Evolutionary conservation across 2,113 vertebrate genomes (phyloP).

Genomic region (Hippocampus barbouri): DNA sequence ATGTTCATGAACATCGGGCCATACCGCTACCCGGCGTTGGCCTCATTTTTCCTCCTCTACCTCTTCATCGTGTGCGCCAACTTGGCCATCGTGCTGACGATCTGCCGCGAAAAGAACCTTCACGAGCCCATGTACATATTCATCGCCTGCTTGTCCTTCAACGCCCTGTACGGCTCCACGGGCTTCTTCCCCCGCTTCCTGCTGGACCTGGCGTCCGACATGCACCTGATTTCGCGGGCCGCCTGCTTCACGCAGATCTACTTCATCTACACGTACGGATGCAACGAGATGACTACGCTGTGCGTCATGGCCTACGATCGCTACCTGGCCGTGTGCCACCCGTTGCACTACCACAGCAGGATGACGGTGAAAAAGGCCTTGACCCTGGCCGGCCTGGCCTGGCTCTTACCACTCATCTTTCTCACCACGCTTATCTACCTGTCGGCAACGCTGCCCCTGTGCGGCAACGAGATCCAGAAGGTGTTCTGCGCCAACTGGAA

Average conservation of each 20-base stretch:
- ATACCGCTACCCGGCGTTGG: slow-evolving; percentile 29
- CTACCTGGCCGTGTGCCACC: slow-evolving; percentile 46
- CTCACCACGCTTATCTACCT: neutral
- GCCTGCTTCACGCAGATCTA: slow-evolving; percentile 49
- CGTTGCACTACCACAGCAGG: slow-evolving; percentile 45
- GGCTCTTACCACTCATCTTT: slow-evolving; percentile 4
- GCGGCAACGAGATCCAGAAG: slow-evolving; percentile 35
- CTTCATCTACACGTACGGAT: slow-evolving; percentile 36
- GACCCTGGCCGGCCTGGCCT: slow-evolving; percentile 15
- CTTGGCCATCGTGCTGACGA: slow-evolving; percentile 30
- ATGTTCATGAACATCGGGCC: slow-evolving; percentile 32
- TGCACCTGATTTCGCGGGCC: slow-evolving; percentile 40
- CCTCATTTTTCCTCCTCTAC: slow-evolving; percentile 32
- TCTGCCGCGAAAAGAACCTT: slow-evolving; percentile 14
- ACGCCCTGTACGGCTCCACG: slow-evolving; percentile 24
- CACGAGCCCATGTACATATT: slow-evolving; percentile 46
- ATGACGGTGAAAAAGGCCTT: slow-evolving; percentile 25
- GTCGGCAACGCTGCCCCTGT: slow-evolving; percentile 31
- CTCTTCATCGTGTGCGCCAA: slow-evolving; percentile 36
- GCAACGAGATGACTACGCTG: slow-evolving; percentile 34
- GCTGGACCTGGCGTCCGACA: slow-evolving; percentile 35
- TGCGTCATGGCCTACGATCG: slow-evolving; percentile 49
- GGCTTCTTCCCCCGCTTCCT: slow-evolving; percentile 50
- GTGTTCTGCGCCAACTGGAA: slow-evolving; percentile 41
- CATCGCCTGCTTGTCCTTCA: slow-evolving; percentile 24